phyloP scores from a whole-genome alignment of 2,797 vertebrate species.

The Enoplosus armatus region DNA sequence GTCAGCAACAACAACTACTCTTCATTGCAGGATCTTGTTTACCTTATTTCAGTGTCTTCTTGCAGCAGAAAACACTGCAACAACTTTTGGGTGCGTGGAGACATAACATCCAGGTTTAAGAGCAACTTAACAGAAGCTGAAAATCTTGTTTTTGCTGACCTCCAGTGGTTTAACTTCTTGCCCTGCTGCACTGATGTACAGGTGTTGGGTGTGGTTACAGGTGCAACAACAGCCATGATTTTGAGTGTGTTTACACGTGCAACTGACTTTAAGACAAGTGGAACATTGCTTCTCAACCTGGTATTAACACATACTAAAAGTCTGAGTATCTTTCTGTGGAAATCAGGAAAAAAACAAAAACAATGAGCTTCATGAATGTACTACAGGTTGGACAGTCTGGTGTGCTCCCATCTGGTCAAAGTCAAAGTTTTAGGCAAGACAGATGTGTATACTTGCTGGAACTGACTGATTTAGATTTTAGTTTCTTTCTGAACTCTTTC shows the following conservation, averaged over 20 bases:
- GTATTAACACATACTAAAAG: background rate
- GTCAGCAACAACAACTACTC: background rate
- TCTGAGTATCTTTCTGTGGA: background rate
- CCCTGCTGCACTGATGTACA: background rate
- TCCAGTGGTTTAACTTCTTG: background rate
- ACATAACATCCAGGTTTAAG: background rate
- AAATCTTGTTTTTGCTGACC: conserved; percentile 11
- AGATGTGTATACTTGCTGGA: background rate
- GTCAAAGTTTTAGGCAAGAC: background rate
- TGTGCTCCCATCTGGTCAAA: background rate
- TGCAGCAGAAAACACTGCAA: conserved; percentile 4
- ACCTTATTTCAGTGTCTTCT: conserved; percentile 4
- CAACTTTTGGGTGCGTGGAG: background rate
- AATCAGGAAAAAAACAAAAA: background rate
- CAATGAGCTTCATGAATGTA: background rate
- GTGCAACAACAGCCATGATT: background rate
- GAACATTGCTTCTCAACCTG: background rate
- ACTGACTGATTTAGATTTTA: background rate
- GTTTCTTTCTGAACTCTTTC: background rate
- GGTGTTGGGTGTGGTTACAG: background rate
- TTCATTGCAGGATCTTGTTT: conserved; percentile 10
- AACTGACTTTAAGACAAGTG: background rate
- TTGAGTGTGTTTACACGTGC: background rate
- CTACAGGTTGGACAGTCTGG: background rate
- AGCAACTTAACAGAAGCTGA: background rate